Percentiles rank a stretch among this genome's conserved stretches.
Evolutionary conservation across 2,797 vertebrate genomes (phyloP).

Genomic region (Gymnoscopelus microlampas): DNA sequence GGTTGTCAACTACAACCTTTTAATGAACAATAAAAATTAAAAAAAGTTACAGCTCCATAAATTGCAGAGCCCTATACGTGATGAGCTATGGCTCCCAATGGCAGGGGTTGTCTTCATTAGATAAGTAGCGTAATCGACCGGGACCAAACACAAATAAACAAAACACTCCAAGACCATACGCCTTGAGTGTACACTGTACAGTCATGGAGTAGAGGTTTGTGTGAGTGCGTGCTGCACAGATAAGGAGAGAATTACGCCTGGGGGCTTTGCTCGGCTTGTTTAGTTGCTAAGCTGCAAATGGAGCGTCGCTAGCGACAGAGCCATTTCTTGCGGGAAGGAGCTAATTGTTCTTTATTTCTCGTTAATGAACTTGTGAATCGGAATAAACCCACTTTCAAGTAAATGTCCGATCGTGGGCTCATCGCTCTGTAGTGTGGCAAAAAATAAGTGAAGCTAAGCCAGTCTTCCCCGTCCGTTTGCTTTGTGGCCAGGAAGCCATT

Average conservation of each 20-base stretch:
- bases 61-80: slow-evolving; percentile 3
- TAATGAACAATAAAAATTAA: slow-evolving; percentile 12
- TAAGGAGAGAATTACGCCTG: slow-evolving; percentile 66
- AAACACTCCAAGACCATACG: neutral
- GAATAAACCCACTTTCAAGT: slow-evolving; percentile 44
- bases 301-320: slow-evolving; percentile 36
- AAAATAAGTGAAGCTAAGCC: neutral
- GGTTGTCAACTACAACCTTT: slow-evolving; percentile 10
- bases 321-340: slow-evolving; percentile 44
- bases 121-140: slow-evolving; percentile 11
- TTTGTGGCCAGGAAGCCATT: slow-evolving; percentile 35
- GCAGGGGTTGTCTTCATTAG: slow-evolving; percentile 7
- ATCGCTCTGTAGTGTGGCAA: neutral
- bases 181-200: neutral
- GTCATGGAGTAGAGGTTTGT: no score
- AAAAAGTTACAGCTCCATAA: neutral
- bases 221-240: slow-evolving; percentile 31
- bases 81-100: slow-evolving; percentile 10
- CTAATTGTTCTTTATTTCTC: slow-evolving; percentile 59
- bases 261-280: slow-evolving; percentile 56
- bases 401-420: slow-evolving; percentile 1
- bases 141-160: neutral
- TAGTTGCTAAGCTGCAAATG: slow-evolving; percentile 66
- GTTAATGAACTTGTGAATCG: slow-evolving; percentile 44
- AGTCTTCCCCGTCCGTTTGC: slow-evolving; percentile 26